phyloP scores from a whole-genome alignment of 2,113 vertebrate species.

The Melanotaenia duboulayi region DNA sequence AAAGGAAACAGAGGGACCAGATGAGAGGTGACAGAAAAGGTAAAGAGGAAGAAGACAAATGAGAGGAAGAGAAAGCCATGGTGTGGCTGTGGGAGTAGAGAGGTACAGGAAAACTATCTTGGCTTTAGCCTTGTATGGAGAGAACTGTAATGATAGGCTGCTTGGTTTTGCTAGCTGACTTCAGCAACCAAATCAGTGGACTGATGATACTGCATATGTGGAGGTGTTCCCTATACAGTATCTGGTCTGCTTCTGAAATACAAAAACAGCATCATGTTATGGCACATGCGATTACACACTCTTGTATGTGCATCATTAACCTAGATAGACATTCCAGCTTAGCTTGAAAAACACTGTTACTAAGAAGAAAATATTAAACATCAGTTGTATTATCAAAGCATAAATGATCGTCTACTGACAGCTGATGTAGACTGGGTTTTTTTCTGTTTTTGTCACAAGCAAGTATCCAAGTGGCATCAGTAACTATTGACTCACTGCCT shows the following conservation, averaged over 20 bases:
- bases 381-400: neutral
- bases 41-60: conserved; percentile 34
- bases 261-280: neutral
- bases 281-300: rapidly evolving
- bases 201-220: neutral
- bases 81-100: conserved; percentile 24
- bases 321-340: neutral
- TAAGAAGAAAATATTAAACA: too few species aligned
- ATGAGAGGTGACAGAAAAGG: conserved; percentile 45
- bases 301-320: neutral
- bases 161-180: conserved; percentile 7
- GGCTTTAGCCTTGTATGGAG: conserved; percentile 33
- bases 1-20: conserved; percentile 20
- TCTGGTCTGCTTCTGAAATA: neutral
- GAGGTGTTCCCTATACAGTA: neutral
- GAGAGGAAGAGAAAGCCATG: conserved; percentile 40
- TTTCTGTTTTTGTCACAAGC: neutral
- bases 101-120: conserved; percentile 28
- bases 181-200: conserved; percentile 12
- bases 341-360: neutral
- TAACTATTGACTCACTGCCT: neutral
- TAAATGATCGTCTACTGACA: neutral
- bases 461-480: conserved; percentile 13
- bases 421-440: neutral
- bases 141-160: conserved; percentile 28